A percentile compares a stretch with the other conserved stretches of the same genome.
Conservation (phyloP, 2,797 vertebrate genomes). For the Neostethus bicornis region DNA sequence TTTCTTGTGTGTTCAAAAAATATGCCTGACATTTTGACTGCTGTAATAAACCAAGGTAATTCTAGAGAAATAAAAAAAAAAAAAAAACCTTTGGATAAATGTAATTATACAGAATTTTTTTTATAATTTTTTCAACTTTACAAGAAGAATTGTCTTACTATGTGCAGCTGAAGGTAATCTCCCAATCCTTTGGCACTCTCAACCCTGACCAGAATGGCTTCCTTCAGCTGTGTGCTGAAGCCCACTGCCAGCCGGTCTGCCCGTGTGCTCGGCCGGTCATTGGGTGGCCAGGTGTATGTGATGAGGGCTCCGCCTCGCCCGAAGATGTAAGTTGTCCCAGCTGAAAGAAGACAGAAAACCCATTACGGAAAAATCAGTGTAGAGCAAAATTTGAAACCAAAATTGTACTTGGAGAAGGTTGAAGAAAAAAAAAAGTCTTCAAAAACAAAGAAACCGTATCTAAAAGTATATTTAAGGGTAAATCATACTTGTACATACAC, state of each 20-base stretch:
- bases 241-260: conserved; percentile 95
- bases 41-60: background rate
- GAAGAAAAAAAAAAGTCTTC: too few relatives aligned
- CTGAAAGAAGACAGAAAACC: conserved; percentile 65
- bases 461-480: background rate
- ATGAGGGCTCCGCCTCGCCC: conserved; percentile 93
- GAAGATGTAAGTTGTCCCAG: conserved; percentile 96
- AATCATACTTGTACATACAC: too few relatives aligned
- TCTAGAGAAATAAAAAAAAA: background rate
- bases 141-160: conserved; percentile 81
- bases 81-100: background rate
- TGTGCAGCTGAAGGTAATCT: conserved; percentile 93
- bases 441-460: background rate
- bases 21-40: background rate
- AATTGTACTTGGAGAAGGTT: too few relatives aligned
- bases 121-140: too few relatives aligned
- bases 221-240: conserved; percentile 94
- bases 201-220: conserved; percentile 91
- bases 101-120: too few relatives aligned
- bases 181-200: conserved; percentile 93
- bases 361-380: background rate
- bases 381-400: too few relatives aligned
- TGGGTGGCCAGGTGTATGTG: conserved; percentile 95
- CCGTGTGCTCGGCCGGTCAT: conserved; percentile 94
- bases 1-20: background rate